Evolutionary conservation across 2,888 invertebrate species (phyloP), one percentile per base, ranked within the genome.

Genomic region (Meta bourneti): DNA sequence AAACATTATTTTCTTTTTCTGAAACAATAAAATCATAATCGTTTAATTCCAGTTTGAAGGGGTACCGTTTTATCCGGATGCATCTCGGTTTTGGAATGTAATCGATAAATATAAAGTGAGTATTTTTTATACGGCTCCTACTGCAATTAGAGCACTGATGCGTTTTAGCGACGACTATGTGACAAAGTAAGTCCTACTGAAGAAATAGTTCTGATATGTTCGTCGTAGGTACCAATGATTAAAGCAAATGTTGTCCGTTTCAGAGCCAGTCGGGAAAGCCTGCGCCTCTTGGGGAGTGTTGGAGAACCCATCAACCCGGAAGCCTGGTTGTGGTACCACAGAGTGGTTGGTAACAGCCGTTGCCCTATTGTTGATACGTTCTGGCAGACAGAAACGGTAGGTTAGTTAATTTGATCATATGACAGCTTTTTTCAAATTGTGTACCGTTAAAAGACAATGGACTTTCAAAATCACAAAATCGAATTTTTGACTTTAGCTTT

Each of bases 231-330:
- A 34, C 49, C 79, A 51, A 79, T 79, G 16, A 11, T 34, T 51
- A 19, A 48, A 51, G 70, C 70, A 52, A 16, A 34, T 82, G 72
- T 20, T 70, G 20, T 75, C 16, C 51, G 20, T 90, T 93, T 54
- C 94, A 97, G 97, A 93, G 96, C 97, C 94, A 95, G 97, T 94
- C 94, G 97, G 92, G 95, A 96, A 61, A 95, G 96, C 0, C 95
- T 97, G 90, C 96, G 97, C 94, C 97, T 99, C 34, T 96, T 99
- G 94, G 99, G 99, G 87, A 99, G 98, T 93, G 99, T 99, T 0
- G 99, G 99, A 0, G 99, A 99, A 95, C 99, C 99, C 0, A 99
- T 99, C 93, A 99, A 99, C 95, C 97, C 99, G 0, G 99, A 99
- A 95, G 99, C 99, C 0, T 99, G 99, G 99, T 95, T 97, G 81